Evolutionary conservation across 1,140 invertebrate species (phyloP), one percentile per base, ranked within the genome.

Genomic region (Drosophila murphyi): DNA sequence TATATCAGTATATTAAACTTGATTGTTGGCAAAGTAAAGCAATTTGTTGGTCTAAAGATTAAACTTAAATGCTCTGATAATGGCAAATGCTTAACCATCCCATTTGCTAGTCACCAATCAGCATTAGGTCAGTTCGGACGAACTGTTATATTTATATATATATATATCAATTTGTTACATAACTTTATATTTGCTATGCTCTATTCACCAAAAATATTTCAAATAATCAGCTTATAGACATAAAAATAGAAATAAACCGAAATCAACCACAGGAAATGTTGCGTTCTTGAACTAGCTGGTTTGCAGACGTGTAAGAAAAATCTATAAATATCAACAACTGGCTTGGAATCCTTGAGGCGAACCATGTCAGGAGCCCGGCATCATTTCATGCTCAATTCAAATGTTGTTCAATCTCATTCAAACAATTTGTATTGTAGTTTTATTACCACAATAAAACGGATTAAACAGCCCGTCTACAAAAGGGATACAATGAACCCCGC

Each of bases 341-440:
- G 34, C 7, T 39, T 45, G 55, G 48, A 73, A 31, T 67, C 39
- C 12, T 20, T 56, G 41, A 37, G 35, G 50, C 4, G 20, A 74
- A 43, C 4, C n/a, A 60, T 54, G 62, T 55, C 45, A 39, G 41
- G 78, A 76, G 39, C 48, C 64, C 59, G 12, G 73, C 69, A 73
- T 80, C 77, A 72, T 85, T 83, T 77, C 77, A 85, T 78, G 82
- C 82, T 86, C 82, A 81, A 88, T 83, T 89, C 85, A 89, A 88
- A 83, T 89, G 80, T 88, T 88, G 77, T 82, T 88, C 83, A 88
- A 88, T 88, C 79, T 80, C 83, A 80, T 88, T 88, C 80, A 80
- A 88, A 89, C 80, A 89, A 89, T 89, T 89, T 89, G 85, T 89
- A 89, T 89, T 89, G 85, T 89, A 89, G 85, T 89, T 89, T 89